Evolutionary conservation across 1,140 invertebrate species (phyloP).

Genomic region (Cyclargus thomasi): DNA sequence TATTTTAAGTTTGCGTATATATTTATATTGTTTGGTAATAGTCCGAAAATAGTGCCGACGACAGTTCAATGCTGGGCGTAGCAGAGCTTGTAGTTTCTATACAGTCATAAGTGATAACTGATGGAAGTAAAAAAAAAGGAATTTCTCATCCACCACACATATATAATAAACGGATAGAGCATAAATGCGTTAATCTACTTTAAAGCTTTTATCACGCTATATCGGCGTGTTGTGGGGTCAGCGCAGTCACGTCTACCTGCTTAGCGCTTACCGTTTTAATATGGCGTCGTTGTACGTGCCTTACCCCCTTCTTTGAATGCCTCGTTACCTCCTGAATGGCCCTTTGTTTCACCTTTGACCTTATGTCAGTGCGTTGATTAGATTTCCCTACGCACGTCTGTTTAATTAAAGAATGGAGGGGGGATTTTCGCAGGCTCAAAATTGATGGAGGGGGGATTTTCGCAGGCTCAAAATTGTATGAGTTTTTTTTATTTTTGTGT

Average conservation of each 20-base stretch:
- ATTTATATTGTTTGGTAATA: too few relatives aligned
- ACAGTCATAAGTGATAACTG: too few relatives aligned
- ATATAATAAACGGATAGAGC: background rate
- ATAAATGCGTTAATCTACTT: background rate
- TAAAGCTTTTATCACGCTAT: conserved; percentile 14
- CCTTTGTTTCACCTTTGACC: conserved; percentile 6
- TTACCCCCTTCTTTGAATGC: conserved; percentile 15
- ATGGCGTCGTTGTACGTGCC: conserved; percentile 20
- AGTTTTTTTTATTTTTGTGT: background rate
- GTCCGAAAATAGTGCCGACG: too few relatives aligned
- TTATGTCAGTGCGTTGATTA: conserved; percentile 13
- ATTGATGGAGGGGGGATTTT: background rate
- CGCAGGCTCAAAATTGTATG: background rate
- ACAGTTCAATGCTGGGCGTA: too few relatives aligned
- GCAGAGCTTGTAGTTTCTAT: too few relatives aligned
- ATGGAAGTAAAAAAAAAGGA: too few relatives aligned
- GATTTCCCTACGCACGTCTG: background rate
- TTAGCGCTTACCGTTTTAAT: conserved; percentile 54
- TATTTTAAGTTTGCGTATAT: too few relatives aligned
- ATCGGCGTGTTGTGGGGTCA: conserved; percentile 22
- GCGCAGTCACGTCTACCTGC: conserved; percentile 44
- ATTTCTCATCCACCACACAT: background rate
- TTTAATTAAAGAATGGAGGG: background rate
- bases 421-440: background rate
- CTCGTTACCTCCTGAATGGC: conserved; percentile 15